Evolutionary conservation across 2,113 vertebrate species (phyloP), one percentile per base, ranked within the genome.

Genomic region (Oryzias melastigma): DNA sequence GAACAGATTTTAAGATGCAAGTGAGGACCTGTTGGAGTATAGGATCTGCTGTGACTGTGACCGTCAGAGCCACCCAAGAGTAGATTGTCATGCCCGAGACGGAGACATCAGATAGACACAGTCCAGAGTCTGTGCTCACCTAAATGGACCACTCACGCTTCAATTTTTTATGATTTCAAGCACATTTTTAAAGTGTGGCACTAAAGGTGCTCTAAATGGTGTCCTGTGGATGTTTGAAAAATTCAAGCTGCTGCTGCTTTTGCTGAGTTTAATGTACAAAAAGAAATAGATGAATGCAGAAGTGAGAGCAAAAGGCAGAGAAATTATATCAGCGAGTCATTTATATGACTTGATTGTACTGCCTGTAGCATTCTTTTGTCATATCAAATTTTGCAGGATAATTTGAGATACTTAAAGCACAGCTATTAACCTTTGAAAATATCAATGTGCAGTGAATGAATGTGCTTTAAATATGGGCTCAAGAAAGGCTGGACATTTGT

Each of bases 211-310:
- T 2, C 53, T 43, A 45, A 52, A 59, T 49, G 63, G 54, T 63
- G 53, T 72, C 58, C 52, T 54, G 52, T 77, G 53, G 65, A 79
- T 79, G 48, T 79, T 81, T 77, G 10, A 72, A 81, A 78, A 58
- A 75, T 51, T 22, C 40, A 51, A 62, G 53, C 51, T 42, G 49
- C 52, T 47, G 59, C 63, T 35, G 10, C 35, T 8, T 57, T 60
- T 3, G 35, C 58, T 49, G 59, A 45, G 60, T 66, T 50, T 47
- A 47, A 43, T n/a, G 46, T 53, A 50, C 29, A 53, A 22, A 48
- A 20, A 45, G 68, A 67, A 53, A 15, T 59, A 49, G 44, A 58
- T 19, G 53, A 51, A 22, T 29, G n/a, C 14, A 35, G 43, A 63
- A 52, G 68, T 46, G 10, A 54, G 51, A 52, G n/a, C n/a, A 29